phyloP scores from a whole-genome alignment of 2,797 vertebrate genomes.

The Meriones psammophilus region DNA sequence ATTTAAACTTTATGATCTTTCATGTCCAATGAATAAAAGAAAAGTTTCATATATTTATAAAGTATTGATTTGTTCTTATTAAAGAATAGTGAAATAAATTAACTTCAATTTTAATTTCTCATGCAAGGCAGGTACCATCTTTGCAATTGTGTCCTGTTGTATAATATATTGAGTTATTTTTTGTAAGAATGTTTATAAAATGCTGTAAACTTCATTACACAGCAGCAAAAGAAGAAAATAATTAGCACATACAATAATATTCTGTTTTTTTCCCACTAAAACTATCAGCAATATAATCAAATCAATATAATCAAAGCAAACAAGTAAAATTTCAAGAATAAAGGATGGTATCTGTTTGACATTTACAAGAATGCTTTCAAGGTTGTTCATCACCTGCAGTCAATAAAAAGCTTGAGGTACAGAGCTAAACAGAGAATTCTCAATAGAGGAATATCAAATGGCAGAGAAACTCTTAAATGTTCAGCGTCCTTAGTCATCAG shows the following conservation, averaged over 20 bases:
- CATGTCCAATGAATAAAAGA: conserved; percentile 38
- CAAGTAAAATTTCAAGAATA: conserved; percentile 48
- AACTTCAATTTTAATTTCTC: conserved; percentile 55
- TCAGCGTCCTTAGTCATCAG: too few relatives aligned
- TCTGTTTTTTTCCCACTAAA: conserved; percentile 40
- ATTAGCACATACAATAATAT: conserved; percentile 30
- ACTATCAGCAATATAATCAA: conserved; percentile 39
- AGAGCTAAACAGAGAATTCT: too few relatives aligned
- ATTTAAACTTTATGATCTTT: conserved; percentile 59
- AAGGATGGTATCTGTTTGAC: conserved; percentile 37
- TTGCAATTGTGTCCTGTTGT: conserved; percentile 47
- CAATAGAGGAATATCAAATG: too few relatives aligned
- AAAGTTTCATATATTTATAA: conserved; percentile 35
- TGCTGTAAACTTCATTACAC: conserved; percentile 64
- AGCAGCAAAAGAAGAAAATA: conserved; percentile 48
- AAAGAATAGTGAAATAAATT: conserved; percentile 66
- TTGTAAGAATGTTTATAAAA: conserved; percentile 69
- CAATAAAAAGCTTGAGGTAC: neutral
- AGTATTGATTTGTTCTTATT: conserved; percentile 35
- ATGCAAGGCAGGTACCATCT: conserved; percentile 15
- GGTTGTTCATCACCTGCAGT: conserved; percentile 34
- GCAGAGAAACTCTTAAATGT: too few relatives aligned
- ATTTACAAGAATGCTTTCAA: conserved; percentile 59
- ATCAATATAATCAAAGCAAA: conserved; percentile 69
- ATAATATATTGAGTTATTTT: conserved; percentile 59